Evolutionary conservation across 2,888 invertebrate species (phyloP), one percentile per base, ranked within the genome.

Genomic region (Meliscaeva auricollis): DNA sequence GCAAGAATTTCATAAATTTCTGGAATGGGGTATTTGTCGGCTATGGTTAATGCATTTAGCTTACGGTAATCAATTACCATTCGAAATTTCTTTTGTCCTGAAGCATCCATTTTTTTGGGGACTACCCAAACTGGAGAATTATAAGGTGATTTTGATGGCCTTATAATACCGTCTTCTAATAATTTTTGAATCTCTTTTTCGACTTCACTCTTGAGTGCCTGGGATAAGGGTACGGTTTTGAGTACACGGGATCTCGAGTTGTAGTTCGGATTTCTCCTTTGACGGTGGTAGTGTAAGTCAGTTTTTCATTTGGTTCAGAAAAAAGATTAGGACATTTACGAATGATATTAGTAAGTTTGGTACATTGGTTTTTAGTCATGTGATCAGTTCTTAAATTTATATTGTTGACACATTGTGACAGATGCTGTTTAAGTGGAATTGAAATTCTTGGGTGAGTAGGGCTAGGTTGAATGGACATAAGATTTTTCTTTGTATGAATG

Each of bases 221-320:
- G 1, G 75, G 75, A 30, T 82, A 82, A 1, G 78, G 78, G n/a
- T 82, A 87, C 20, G 15, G 79, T 32, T 73, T 79, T 1, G 76
- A 58, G 35, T 82, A 78, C 2, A 87, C 72, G 2, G 81, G 81
- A 7, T 68, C 26, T 15, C 58, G 44, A 17, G 66, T 35, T 7
- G 48, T 75, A n/a, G 78, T 87, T 13, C 81, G 56, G 8, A 85
- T 85, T 70, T 76, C 64, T 6, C 77, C 78, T 26, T 15, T 32
- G n/a, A 87, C 78, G 22, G 11, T 66, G 9, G 81, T 81, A 3
- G 85, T 73, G 9, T 50, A 75, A 6, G 76, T 77, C 7, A 82
- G 30, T 76, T 82, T 77, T 35, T 72, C 41, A 26, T 76, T 48
- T 7, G 81, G 81, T 38, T 81, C 64, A 1, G 56, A 22, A 50